Base-by-base conservation (phyloP, 1,140 invertebrate species). In the Andricus grossulariae region DNA sequence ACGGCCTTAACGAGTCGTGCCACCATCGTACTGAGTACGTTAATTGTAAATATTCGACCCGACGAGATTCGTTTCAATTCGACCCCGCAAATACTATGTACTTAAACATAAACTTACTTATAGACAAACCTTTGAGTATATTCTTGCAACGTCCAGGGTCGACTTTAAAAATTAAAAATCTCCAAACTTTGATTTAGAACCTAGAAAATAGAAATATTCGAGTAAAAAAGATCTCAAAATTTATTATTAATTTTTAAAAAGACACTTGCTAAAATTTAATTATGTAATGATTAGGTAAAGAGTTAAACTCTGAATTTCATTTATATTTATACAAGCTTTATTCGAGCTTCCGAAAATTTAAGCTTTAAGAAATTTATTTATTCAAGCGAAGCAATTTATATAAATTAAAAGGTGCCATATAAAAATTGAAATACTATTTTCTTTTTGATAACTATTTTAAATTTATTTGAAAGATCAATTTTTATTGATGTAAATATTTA, bases 361-460 rank as follows among this genome's bases (percentile, higher is more conserved):
- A 54, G 18, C 18, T 54, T 55, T 55, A 55, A 19, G 57, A n/a
- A 73, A 73, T 57, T 74, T 74, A 57, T 74, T 74, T 74, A 49
- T 74, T 74, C 8, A 7, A 32, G 3, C 13, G 25, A 3, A 49
- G 71, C 12, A 50, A 72, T 51, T 72, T 50, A 55, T 54, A 18
- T 12, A 49, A 55, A 55, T 25, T 57, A 4, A 66, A 66, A 66
- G 15, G 57, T 66, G 57, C 57, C 57, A 66, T 66, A 25, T 13
- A 39, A 15, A 39, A 32, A 25, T 66, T 54, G 11, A 54, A 15
- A 21, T 6, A 21, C 13, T 13, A 25, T 25, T 21, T 60, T 32
- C 19, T 10, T 60, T 21, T 12, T 10, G 8, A 11, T 3, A 25
- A 21, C 6, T 60, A 13, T 19, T 15, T 66, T 32, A 32, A 32